These are phyloP conservation scores for Gymnogyps californianus DNA, from an alignment of 2,113 vertebrate genomes.

Conservation along the genomic window DNA sequence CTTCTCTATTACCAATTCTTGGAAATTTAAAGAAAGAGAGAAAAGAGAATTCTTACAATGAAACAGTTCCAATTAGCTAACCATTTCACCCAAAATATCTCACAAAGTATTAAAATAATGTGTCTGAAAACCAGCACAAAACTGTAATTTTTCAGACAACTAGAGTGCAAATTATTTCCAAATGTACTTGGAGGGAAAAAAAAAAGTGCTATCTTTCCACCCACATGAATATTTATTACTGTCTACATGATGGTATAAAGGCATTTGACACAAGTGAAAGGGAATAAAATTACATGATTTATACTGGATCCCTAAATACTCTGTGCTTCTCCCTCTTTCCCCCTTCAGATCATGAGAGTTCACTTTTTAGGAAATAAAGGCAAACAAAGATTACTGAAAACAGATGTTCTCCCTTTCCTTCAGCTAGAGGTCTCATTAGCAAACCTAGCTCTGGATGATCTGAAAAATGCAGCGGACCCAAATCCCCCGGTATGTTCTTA, in stretches of 20 bases:
- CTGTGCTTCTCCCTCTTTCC: not conserved
- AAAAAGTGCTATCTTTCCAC: not conserved
- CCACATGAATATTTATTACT: constrained; percentile 47
- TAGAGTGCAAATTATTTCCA: constrained; percentile 43
- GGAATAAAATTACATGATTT: not conserved
- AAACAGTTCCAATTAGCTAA: not conserved
- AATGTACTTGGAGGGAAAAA: not conserved
- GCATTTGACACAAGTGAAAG: constrained; percentile 2
- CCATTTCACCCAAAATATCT: constrained; percentile 10
- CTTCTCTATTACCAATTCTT: not conserved
- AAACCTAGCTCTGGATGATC: not conserved
- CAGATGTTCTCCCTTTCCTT: not conserved
- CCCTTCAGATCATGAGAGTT: not conserved
- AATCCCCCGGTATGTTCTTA: not conserved
- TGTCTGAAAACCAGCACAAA: constrained; percentile 23
- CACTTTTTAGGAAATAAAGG: not conserved
- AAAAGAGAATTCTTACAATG: not conserved
- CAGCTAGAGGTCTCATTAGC: not conserved
- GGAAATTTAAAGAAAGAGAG: not conserved
- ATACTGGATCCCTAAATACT: not conserved
- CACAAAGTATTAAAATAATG: constrained; percentile 18
- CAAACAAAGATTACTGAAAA: not conserved
- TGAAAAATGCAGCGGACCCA: not conserved
- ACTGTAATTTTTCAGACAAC: constrained; percentile 35
- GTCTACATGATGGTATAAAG: constrained; percentile 4